phyloP scores from a whole-genome alignment of 1,140 invertebrate species.

The Physella acuta region DNA sequence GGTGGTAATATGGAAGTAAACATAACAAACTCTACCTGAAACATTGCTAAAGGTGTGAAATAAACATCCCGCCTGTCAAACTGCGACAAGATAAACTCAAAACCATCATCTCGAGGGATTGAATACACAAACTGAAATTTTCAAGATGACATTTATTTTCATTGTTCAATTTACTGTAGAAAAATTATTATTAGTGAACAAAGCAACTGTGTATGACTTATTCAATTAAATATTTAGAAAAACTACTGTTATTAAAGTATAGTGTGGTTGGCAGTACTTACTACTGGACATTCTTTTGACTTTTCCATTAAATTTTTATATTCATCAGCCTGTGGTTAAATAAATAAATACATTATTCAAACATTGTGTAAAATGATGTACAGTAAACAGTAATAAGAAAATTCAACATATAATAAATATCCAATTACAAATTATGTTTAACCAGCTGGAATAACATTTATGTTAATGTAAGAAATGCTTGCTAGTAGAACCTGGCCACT shows the following conservation, averaged over 20 bases:
- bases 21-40: conserved; percentile 72
- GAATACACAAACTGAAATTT: conserved; percentile 74
- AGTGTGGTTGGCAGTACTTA: not conserved
- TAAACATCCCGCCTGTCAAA: conserved; percentile 75
- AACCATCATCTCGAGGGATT: conserved; percentile 78
- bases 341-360: not conserved
- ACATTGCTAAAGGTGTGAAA: conserved; percentile 84
- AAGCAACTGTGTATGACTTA: too few relatives aligned
- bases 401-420: not conserved
- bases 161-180: not conserved
- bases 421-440: not conserved
- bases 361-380: not conserved
- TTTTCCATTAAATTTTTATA: conserved; percentile 22
- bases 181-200: not conserved
- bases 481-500: not conserved
- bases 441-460: not conserved
- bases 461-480: not conserved
- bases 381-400: not conserved
- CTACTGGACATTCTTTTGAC: conserved; percentile 25
- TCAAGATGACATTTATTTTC: not conserved
- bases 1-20: too few relatives aligned
- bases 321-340: conserved; percentile 14
- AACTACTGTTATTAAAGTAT: not conserved
- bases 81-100: conserved; percentile 85
- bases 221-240: not conserved